Base-by-base conservation (phyloP, 2,888 invertebrate species). In the Neoitamus cyanurus region DNA sequence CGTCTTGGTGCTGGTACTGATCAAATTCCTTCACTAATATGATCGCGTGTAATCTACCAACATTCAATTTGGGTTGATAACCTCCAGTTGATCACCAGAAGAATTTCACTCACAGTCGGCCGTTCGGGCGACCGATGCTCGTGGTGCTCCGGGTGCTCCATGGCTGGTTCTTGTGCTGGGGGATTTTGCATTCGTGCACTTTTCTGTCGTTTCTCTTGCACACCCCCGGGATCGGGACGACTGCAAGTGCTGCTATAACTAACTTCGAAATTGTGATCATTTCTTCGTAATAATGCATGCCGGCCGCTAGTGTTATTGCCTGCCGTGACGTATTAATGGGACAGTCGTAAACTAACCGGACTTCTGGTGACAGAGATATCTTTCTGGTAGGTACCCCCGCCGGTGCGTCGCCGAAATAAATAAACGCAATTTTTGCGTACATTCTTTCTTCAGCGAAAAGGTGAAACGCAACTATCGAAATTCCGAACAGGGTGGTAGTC, bases 241-340 rank as follows among this genome's bases (percentile, higher is more conserved):
- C 82, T 7, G 13, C 36, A 73, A 20, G 37, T n/a, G 48, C 83
- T 25, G 13, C 75, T 46, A 42, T 37, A 25, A 70, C 42, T 75
- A 25, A 75, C 46, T 42, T 42, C 28, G 42, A 37, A 75, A 75
- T 25, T 75, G 42, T 20, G 42, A 75, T 42, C 75, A 75, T 75
- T 42, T 30, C 75, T 75, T 30, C 42, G n/a, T 75, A 75, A 37
- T 42, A 75, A 75, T 75, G 42, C 20, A 75, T 46, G 28, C 11
- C n/a, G 58, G 86, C 86, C 87, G 87, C 87, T 86, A 83, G 84
- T 86, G 86, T 86, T 88, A 58, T 58, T 58, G 15, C 20, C 15
- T 20, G 58, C 20, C 58, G 58, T 58, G 58, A 58, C 20, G 58
- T 58, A 58, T 20, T 58, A 58, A 58, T 58, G 58, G 58, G 9